phyloP scores from a whole-genome alignment of 2,888 invertebrate species.

The Caenorhabditis drosophilae region DNA sequence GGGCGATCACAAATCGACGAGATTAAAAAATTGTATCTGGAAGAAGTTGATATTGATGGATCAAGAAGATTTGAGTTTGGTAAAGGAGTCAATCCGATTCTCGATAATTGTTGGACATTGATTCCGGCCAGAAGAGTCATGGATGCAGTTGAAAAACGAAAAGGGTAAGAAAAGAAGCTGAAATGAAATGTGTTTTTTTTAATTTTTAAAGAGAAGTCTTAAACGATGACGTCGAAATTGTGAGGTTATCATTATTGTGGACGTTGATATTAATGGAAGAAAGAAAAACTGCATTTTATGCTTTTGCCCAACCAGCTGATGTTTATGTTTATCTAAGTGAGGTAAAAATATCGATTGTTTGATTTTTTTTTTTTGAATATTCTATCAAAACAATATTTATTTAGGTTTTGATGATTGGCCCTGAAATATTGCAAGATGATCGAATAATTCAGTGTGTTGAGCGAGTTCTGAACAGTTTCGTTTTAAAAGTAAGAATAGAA shows the following conservation, averaged over 20 bases:
- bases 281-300: constrained; percentile 46
- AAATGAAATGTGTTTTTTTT: no score
- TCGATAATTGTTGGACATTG: constrained; percentile 61
- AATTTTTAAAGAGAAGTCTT: constrained; percentile 22
- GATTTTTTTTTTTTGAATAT: not conserved
- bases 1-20: constrained; percentile 55
- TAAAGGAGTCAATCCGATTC: constrained; percentile 55
- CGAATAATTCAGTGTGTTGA: constrained; percentile 29
- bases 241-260: constrained; percentile 58
- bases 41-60: constrained; percentile 48
- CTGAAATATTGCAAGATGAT: constrained; percentile 53
- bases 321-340: constrained; percentile 57
- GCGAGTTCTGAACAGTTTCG: constrained; percentile 42
- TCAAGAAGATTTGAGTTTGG: constrained; percentile 47
- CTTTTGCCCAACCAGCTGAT: constrained; percentile 50
- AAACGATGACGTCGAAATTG: constrained; percentile 61
- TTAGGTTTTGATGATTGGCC: constrained; percentile 25
- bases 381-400: constrained; percentile 3
- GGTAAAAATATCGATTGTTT: no score
- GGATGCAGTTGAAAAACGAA: constrained; percentile 46
- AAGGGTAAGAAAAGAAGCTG: no score
- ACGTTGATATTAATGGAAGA: constrained; percentile 48
- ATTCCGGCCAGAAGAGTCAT: constrained; percentile 56
- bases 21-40: constrained; percentile 60
- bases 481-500: no score